phyloP scores from a whole-genome alignment of 30 jellyfish, hydroid and myxozoan genomes.

The Nemopilema nomurai region DNA sequence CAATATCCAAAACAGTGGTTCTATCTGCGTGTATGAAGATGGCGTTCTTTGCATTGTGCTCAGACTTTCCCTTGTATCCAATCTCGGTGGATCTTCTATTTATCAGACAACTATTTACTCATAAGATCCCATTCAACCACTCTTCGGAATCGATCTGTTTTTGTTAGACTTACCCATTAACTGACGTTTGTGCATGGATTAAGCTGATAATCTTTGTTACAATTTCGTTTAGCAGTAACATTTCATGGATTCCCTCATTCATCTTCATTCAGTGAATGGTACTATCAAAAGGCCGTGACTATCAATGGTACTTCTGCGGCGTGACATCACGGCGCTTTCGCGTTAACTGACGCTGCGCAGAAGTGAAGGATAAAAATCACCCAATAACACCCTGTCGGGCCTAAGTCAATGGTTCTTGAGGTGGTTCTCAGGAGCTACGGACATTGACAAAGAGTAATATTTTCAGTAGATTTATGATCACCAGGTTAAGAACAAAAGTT shows the following conservation, averaged over 20 bases:
- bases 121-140: neutral
- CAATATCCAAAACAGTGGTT: neutral
- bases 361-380: too few species aligned
- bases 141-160: neutral
- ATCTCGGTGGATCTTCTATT: neutral
- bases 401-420: too few species aligned
- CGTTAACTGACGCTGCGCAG: too few species aligned
- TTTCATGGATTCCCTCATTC: neutral
- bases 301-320: too few species aligned
- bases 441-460: too few species aligned
- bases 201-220: neutral
- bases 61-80: neutral
- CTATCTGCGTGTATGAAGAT: neutral
- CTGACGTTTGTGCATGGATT: neutral
- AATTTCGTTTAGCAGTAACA: neutral
- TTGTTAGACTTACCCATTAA: neutral
- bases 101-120: neutral
- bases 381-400: too few species aligned
- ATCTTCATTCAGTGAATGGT: neutral
- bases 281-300: neutral
- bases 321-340: too few species aligned
- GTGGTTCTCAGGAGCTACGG: too few species aligned
- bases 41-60: neutral
- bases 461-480: too few species aligned
- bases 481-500: too few species aligned